Conservation (phyloP, 1,140 invertebrate genomes). For the Drosophila yakuba region DNA sequence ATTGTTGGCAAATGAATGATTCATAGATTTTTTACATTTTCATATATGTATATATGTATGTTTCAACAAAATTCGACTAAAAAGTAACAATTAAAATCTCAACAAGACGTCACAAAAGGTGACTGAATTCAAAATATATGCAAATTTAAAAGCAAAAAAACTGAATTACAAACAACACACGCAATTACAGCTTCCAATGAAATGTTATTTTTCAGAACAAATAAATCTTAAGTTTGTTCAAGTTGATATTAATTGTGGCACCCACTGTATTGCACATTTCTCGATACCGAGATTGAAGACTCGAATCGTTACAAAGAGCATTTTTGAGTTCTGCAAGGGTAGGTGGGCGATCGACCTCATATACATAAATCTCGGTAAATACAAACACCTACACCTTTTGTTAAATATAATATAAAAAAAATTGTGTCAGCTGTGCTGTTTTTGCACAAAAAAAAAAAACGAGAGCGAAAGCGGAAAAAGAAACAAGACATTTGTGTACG, state of each 20-base stretch:
- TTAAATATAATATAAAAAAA: conserved; percentile 12
- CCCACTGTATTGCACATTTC: conserved; percentile 21
- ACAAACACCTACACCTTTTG: conserved; percentile 8
- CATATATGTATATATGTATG: too few species aligned
- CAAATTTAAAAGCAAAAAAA: conserved; percentile 2
- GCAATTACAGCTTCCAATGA: not conserved
- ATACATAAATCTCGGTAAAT: conserved; percentile 21
- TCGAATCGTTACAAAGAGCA: conserved; percentile 18
- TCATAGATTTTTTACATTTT: too few species aligned
- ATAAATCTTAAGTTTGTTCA: not conserved
- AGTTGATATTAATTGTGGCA: not conserved
- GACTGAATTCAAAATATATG: conserved; percentile 1
- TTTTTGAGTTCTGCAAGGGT: not conserved
- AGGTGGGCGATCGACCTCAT: conserved; percentile 29
- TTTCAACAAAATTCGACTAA: too few species aligned
- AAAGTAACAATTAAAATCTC: not conserved
- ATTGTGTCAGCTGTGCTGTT: conserved; percentile 34
- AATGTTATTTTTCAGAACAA: not conserved
- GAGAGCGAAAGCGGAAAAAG: conserved; percentile 22
- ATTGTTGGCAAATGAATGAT: too few species aligned
- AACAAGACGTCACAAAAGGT: not conserved
- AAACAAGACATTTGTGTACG: not conserved
- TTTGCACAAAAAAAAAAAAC: conserved; percentile 27
- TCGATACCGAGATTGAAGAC: not conserved
- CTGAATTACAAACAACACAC: not conserved